These are phyloP conservation scores for Gambusia affinis DNA, from an alignment of 2,113 vertebrate genomes.

Conservation along the genomic window DNA sequence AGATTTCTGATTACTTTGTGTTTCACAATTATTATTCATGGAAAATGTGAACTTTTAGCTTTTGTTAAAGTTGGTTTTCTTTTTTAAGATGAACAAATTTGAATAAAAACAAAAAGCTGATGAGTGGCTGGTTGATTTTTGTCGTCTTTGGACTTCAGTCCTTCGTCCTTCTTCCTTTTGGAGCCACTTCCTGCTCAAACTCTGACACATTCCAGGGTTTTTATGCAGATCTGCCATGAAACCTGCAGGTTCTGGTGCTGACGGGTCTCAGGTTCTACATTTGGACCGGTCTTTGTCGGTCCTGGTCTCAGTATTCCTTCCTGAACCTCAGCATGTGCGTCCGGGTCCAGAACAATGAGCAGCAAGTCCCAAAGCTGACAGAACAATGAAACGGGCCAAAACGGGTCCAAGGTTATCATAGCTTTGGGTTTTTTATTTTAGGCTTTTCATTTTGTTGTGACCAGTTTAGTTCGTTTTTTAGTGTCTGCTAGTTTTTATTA, in stretches of 20 bases:
- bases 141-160: background rate
- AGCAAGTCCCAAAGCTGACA: background rate
- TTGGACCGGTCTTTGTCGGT: too few relatives aligned
- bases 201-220: background rate
- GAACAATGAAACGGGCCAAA: background rate
- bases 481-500: too few relatives aligned
- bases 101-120: conserved; percentile 43
- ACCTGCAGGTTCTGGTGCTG: background rate
- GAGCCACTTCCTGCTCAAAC: background rate
- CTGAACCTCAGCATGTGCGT: background rate
- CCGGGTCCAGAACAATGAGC: conserved; percentile 31
- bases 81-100: conserved; percentile 44
- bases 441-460: too few relatives aligned
- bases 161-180: background rate
- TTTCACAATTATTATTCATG: conserved; percentile 26
- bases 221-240: background rate
- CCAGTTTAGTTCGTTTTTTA: too few relatives aligned
- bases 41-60: conserved; percentile 59
- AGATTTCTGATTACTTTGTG: conserved; percentile 19
- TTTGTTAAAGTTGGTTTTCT: conserved; percentile 16
- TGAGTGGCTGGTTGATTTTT: background rate
- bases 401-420: background rate
- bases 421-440: too few relatives aligned
- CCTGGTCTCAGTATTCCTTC: background rate
- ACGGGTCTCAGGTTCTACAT: background rate